phyloP scores from a whole-genome alignment of 1,140 invertebrate genomes.

The Lasioglossum albipes region DNA sequence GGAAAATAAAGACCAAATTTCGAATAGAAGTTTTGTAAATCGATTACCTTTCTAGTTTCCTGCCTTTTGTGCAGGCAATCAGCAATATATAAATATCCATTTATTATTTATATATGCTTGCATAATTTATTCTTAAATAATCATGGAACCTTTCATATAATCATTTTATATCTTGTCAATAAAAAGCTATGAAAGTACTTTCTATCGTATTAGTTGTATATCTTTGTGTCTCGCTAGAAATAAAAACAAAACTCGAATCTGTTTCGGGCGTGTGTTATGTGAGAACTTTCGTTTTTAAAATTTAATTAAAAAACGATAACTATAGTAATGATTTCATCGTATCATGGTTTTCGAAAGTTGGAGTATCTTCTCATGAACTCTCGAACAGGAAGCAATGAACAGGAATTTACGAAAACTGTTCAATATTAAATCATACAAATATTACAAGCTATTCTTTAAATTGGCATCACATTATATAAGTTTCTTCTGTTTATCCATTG shows the following conservation, averaged over 20 bases:
- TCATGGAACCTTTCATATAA: constrained; percentile 53
- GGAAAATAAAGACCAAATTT: constrained; percentile 82
- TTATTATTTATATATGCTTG: constrained; percentile 59
- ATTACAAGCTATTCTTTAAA: constrained; percentile 30
- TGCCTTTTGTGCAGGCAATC: constrained; percentile 44
- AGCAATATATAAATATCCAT: constrained; percentile 45
- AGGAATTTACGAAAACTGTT: constrained; percentile 60
- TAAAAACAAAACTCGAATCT: constrained; percentile 47
- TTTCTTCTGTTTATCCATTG: constrained; percentile 47
- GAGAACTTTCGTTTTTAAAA: constrained; percentile 52
- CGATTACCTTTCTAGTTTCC: constrained; percentile 68
- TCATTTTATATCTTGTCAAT: constrained; percentile 69
- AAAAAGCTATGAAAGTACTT: constrained; percentile 57
- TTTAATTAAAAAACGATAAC: constrained; percentile 32
- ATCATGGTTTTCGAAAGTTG: constrained; percentile 58
- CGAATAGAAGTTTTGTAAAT: constrained; percentile 70
- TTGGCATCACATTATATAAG: constrained; percentile 3
- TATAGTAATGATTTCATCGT: neutral
- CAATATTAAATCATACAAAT: constrained; percentile 55
- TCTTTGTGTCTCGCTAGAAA: constrained; percentile 28
- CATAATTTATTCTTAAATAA: constrained; percentile 55
- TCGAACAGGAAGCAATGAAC: neutral
- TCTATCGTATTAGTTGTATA: constrained; percentile 43
- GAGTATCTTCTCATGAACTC: constrained; percentile 29
- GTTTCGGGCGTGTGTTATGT: constrained; percentile 25